These are phyloP conservation scores for Tetropium fuscum DNA, from an alignment of 2,888 invertebrate species.

Conservation along the genomic window DNA sequence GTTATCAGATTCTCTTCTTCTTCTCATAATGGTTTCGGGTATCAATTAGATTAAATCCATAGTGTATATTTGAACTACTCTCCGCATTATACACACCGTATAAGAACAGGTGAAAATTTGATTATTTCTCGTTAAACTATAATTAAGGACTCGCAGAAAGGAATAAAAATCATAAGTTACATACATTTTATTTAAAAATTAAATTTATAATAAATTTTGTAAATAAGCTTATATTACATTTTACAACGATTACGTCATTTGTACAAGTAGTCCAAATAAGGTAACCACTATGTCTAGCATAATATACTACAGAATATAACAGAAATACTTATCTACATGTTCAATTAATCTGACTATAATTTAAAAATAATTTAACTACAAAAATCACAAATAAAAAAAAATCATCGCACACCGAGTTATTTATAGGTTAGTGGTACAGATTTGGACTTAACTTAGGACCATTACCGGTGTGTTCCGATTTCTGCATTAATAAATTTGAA, in stretches of 20 bases:
- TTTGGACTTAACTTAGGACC: no score
- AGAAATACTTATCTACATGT: conserved; percentile 41
- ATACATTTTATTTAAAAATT: conserved; percentile 58
- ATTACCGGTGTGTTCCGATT: conserved; percentile 7
- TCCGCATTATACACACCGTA: no score
- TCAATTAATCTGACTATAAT: conserved; percentile 32
- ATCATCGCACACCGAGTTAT: conserved; percentile 29
- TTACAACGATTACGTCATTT: conserved; percentile 48
- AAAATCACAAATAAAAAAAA: conserved; percentile 37
- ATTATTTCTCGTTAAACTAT: no score
- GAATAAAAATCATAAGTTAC: conserved; percentile 43
- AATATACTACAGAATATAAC: conserved; percentile 35
- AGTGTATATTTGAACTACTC: no score
- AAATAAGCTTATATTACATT: conserved; percentile 58
- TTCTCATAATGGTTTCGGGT: no score
- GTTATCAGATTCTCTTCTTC: no score
- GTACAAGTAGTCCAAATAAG: conserved; percentile 42
- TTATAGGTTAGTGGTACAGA: background rate
- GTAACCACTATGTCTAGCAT: conserved; percentile 40
- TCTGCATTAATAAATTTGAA: conserved; percentile 20
- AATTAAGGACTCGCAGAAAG: no score
- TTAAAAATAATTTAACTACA: conserved; percentile 39
- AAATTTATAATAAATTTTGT: conserved; percentile 57
- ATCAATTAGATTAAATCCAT: no score
- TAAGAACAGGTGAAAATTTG: no score